These are phyloP conservation scores for Coremacera marginata DNA, from an alignment of 2,888 invertebrate species.

Conservation along the genomic window DNA sequence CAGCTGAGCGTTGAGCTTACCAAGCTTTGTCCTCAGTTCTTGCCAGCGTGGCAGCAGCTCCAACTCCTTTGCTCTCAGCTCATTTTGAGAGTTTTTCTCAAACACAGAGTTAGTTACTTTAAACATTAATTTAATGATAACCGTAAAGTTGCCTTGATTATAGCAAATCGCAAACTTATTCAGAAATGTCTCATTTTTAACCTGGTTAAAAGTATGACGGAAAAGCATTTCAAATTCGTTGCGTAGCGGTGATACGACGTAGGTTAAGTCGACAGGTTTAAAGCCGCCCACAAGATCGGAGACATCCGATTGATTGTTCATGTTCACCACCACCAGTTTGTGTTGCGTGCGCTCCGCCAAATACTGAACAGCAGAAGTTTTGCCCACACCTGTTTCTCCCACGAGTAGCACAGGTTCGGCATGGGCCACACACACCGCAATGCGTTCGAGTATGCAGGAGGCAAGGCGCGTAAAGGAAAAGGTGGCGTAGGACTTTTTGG, in stretches of 20 bases:
- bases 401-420: slow-evolving; percentile 94
- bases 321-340: slow-evolving; percentile 92
- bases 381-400: slow-evolving; percentile 99
- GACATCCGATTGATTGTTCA: slow-evolving; percentile 99
- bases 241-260: slow-evolving; percentile 82
- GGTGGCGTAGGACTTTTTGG: slow-evolving; percentile 68
- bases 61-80: slow-evolving; percentile 59
- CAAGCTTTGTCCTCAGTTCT: slow-evolving; percentile 76
- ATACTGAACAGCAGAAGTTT: slow-evolving; percentile 95
- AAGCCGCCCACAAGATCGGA: slow-evolving; percentile 96
- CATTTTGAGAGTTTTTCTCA: slow-evolving; percentile 63
- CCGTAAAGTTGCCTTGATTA: slow-evolving; percentile 79
- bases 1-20: slow-evolving; percentile 80
- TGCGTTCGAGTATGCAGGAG: slow-evolving; percentile 85
- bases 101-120: slow-evolving; percentile 72
- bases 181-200: slow-evolving; percentile 86
- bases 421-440: slow-evolving; percentile 85
- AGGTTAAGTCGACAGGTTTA: slow-evolving; percentile 93
- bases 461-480: slow-evolving; percentile 89
- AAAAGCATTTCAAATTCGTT: slow-evolving; percentile 88
- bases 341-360: slow-evolving; percentile 86
- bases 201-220: slow-evolving; percentile 79
- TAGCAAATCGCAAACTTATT: slow-evolving; percentile 83
- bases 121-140: slow-evolving; percentile 81
- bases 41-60: slow-evolving; percentile 74